These are phyloP conservation scores for Diogma glabrata DNA, from an alignment of 2,888 invertebrate species.

Conservation along the genomic window DNA sequence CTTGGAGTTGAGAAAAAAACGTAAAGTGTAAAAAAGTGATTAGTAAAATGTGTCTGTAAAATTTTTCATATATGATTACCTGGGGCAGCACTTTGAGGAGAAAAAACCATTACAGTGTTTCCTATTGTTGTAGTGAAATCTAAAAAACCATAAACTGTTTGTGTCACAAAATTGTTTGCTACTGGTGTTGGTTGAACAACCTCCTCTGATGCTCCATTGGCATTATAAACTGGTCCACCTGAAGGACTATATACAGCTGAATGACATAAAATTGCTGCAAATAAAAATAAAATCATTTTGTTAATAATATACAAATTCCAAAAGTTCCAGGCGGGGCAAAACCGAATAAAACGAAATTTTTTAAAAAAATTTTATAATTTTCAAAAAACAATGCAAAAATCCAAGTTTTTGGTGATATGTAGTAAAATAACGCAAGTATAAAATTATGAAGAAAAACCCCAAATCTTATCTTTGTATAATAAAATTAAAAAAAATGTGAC, in stretches of 20 bases:
- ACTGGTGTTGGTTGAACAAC: conserved; percentile 19
- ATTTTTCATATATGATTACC: conserved; percentile 36
- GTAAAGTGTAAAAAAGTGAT: conserved; percentile 6
- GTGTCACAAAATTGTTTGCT: conserved; percentile 50
- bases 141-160: conserved; percentile 86
- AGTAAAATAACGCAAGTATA: too few species aligned
- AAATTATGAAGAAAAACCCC: too few species aligned
- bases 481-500: too few species aligned
- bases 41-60: not conserved
- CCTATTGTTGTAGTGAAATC: conserved; percentile 91
- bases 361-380: too few species aligned
- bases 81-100: conserved; percentile 71
- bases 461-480: too few species aligned
- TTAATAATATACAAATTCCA: too few species aligned
- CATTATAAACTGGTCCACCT: conserved; percentile 17
- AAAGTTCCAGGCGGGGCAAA: too few species aligned
- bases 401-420: too few species aligned
- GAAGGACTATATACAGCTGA: not conserved
- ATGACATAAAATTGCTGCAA: not conserved
- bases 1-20: not conserved
- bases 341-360: too few species aligned
- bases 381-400: too few species aligned
- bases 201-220: conserved; percentile 12
- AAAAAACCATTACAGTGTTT: conserved; percentile 89
- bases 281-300: not conserved